phyloP scores from a whole-genome alignment of 2,113 vertebrate genomes.

The Steatornis caripensis region DNA sequence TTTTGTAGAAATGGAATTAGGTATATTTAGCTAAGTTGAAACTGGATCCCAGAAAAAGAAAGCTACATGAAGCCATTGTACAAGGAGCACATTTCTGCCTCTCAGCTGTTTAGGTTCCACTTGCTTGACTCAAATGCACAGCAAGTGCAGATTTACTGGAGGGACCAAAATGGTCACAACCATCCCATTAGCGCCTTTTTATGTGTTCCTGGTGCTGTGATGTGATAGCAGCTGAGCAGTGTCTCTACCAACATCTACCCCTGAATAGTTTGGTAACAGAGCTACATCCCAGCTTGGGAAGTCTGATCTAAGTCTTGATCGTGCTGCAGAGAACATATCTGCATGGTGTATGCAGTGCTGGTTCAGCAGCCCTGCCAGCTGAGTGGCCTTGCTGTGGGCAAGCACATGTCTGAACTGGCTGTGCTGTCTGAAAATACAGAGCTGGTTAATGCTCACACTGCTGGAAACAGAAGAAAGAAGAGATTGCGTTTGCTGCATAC shows the following conservation, averaged over 20 bases:
- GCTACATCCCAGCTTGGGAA: background rate
- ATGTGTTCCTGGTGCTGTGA: background rate
- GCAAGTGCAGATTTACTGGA: background rate
- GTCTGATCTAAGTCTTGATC: background rate
- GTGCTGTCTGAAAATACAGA: background rate
- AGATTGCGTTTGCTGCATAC: background rate
- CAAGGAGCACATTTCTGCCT: background rate
- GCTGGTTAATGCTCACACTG: background rate
- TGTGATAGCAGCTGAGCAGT: background rate
- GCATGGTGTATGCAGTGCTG: accelerated
- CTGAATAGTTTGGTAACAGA: accelerated
- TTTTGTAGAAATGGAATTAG: background rate
- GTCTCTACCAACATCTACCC: background rate
- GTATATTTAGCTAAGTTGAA: background rate
- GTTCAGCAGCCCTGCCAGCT: background rate
- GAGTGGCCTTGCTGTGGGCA: background rate
- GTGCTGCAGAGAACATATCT: background rate
- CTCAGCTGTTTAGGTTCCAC: background rate
- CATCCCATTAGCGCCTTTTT: background rate
- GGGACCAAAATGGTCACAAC: background rate
- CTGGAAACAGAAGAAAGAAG: background rate
- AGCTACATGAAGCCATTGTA: background rate
- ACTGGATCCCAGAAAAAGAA: background rate
- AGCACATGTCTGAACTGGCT: background rate
- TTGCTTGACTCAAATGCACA: background rate